Evolutionary conservation across 2,797 vertebrate genomes (phyloP).

Genomic region (Neosilurus hyrtlii): DNA sequence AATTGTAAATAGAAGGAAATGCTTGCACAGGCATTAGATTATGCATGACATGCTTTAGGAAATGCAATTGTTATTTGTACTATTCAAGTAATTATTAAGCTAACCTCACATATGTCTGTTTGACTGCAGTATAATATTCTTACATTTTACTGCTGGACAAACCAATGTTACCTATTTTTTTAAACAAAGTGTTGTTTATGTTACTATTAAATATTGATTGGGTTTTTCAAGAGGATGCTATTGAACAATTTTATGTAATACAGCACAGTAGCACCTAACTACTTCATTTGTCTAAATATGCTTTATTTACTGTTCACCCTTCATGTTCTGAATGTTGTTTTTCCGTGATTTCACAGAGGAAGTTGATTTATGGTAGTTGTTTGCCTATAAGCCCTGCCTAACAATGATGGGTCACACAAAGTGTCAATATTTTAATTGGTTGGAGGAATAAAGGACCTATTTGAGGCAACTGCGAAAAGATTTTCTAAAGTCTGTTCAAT

Average conservation of each 20-base stretch:
- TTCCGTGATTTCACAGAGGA: conserved; percentile 13
- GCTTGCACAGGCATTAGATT: neutral
- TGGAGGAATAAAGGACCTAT: conserved; percentile 35
- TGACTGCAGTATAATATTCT: neutral
- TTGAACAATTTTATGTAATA: neutral
- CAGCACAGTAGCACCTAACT: neutral
- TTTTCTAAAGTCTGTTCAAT: conserved; percentile 58
- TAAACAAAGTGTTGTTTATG: neutral
- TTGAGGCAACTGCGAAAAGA: conserved; percentile 40
- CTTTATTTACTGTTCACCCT: neutral
- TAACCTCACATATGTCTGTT: neutral
- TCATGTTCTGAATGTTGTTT: neutral
- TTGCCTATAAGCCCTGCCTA: conserved; percentile 35
- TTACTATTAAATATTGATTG: neutral
- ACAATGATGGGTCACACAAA: conserved; percentile 38
- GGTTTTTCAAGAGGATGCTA: neutral
- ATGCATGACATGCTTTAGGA: neutral
- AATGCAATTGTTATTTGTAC: neutral
- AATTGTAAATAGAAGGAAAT: neutral
- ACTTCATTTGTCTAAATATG: neutral
- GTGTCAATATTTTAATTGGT: conserved; percentile 46
- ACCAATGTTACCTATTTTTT: neutral
- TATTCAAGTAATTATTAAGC: neutral
- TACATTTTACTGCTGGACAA: neutral
- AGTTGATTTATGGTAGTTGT: conserved; percentile 12